Conservation (phyloP, 2,888 invertebrate genomes). For the Pteria penguin region DNA sequence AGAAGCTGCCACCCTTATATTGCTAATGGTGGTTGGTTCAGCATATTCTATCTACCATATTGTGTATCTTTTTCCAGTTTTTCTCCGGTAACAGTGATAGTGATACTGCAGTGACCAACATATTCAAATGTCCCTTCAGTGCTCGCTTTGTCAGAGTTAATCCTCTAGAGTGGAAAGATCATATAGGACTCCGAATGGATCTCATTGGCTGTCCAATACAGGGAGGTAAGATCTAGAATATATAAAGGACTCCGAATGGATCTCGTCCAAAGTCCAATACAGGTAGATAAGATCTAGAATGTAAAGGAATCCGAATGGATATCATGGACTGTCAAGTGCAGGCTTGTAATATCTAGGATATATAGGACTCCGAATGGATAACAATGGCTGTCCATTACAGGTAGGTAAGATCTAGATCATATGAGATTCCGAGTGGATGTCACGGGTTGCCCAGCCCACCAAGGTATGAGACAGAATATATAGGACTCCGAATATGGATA, state of each 20-base stretch:
- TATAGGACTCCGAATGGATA: no score
- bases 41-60: no score
- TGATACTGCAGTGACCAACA: conserved; percentile 34
- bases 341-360: no score
- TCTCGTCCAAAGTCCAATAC: conserved; percentile 47
- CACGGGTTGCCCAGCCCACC: no score
- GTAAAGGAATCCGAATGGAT: conserved; percentile 60
- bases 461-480: no score
- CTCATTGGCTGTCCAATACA: conserved; percentile 49
- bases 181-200: conserved; percentile 61
- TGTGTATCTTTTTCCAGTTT: conserved; percentile 54
- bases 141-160: conserved; percentile 62
- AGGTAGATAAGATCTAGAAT: background rate
- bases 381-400: no score
- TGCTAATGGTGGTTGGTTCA: no score
- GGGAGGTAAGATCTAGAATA: conserved; percentile 1
- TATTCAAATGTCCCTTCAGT: conserved; percentile 52
- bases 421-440: no score
- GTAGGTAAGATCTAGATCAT: no score
- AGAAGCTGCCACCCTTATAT: no score
- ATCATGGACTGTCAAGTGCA: conserved; percentile 48
- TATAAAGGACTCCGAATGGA: conserved; percentile 62
- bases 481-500: no score
- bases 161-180: conserved; percentile 60
- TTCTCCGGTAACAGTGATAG: conserved; percentile 57